Percentiles rank a stretch among this genome's conserved stretches.
phyloP scores from a whole-genome alignment of 2,888 invertebrate species.

The Rotaria socialis region DNA sequence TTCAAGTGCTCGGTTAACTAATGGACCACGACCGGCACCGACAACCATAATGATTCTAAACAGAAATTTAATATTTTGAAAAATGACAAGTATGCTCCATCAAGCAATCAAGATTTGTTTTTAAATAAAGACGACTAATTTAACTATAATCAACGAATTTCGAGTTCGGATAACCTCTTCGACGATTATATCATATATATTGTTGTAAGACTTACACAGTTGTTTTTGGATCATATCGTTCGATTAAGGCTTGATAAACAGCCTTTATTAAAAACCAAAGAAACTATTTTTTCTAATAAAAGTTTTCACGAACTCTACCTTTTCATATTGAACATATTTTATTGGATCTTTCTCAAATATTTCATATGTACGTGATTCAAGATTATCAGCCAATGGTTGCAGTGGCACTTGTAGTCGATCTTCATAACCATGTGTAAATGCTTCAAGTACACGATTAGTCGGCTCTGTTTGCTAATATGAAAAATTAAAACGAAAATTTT shows the following conservation, averaged over 20 bases:
- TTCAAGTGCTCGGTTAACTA: conserved; percentile 80
- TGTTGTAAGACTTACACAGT: conserved; percentile 61
- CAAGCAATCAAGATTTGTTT: too few species aligned
- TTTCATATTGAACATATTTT: conserved; percentile 70
- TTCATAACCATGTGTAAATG: conserved; percentile 46
- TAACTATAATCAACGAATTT: too few species aligned
- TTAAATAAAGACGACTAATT: too few species aligned
- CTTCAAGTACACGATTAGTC: not conserved
- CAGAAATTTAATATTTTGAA: not conserved
- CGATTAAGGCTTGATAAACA: conserved; percentile 71
- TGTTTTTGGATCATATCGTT: conserved; percentile 63
- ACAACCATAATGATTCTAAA: conserved; percentile 73
- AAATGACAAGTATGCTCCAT: too few species aligned
- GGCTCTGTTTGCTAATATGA: conserved; percentile 39
- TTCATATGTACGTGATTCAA: conserved; percentile 91
- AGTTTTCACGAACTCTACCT: conserved; percentile 49
- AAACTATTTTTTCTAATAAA: too few species aligned
- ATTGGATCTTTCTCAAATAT: conserved; percentile 94
- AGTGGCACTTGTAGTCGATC: conserved; percentile 64
- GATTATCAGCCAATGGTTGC: conserved; percentile 88
- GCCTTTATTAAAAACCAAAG: conserved; percentile 65
- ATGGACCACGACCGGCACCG: conserved; percentile 88
- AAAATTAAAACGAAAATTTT: not conserved
- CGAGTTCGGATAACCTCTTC: too few species aligned
- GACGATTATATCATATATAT: too few species aligned